phyloP scores from a whole-genome alignment of 1,140 invertebrate genomes.

The Sitobion miscanthi region DNA sequence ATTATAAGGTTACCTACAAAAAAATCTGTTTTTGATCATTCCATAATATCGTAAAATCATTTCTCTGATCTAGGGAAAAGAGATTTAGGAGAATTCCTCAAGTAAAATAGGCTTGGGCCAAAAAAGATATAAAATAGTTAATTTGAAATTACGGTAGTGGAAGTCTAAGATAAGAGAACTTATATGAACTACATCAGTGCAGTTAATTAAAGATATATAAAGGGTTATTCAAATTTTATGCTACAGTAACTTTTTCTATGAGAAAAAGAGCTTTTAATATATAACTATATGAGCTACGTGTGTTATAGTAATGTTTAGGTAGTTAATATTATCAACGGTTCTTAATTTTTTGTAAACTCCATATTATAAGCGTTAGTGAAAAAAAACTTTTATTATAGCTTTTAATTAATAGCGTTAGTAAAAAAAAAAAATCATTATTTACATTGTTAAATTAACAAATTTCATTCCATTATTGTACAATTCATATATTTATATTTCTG shows the following conservation, averaged over 20 bases:
- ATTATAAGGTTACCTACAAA: background rate
- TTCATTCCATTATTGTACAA: background rate
- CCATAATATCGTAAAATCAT: background rate
- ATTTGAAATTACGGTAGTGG: background rate
- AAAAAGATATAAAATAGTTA: background rate
- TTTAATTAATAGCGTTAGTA: background rate
- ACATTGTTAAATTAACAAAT: background rate
- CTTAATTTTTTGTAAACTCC: background rate
- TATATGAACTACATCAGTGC: background rate
- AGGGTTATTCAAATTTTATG: background rate
- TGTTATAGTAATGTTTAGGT: background rate
- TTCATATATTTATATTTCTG: background rate
- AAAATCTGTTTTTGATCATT: too few relatives aligned
- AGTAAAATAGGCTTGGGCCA: background rate
- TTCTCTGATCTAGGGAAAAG: background rate
- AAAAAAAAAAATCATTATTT: background rate
- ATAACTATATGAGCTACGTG: background rate
- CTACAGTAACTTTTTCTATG: background rate
- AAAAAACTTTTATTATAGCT: background rate
- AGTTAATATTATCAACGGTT: background rate
- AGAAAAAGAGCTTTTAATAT: background rate
- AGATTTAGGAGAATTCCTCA: background rate
- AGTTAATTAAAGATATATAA: slow-evolving; percentile 5
- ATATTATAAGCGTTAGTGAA: background rate
- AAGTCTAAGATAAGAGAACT: background rate